Evolutionary conservation across 2,888 invertebrate genomes (phyloP).

Genomic region (Aporophyla nigra): DNA sequence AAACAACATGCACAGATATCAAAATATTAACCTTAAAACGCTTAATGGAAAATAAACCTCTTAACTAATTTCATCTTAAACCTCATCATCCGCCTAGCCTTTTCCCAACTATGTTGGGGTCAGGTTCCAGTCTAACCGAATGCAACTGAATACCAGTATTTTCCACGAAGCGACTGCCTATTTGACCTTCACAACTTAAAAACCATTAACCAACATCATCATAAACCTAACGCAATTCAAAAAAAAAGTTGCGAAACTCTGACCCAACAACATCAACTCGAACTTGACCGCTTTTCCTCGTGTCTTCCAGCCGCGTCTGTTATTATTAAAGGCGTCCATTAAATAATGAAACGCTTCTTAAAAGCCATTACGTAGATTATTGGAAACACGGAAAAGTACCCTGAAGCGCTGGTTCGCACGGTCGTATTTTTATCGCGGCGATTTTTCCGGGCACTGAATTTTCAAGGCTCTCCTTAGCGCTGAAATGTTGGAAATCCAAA

Average conservation of each 20-base stretch:
- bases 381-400: constrained; percentile 59
- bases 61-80: no score
- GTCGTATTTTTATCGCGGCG: neutral
- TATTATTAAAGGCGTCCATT: constrained; percentile 69
- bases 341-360: constrained; percentile 69
- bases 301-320: constrained; percentile 61
- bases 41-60: neutral
- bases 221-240: neutral
- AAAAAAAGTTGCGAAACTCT: constrained; percentile 2
- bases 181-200: no score
- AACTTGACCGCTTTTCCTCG: constrained; percentile 56
- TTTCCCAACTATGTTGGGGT: no score
- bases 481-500: no score
- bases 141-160: no score
- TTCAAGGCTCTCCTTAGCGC: neutral
- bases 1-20: no score
- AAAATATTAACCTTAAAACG: neutral
- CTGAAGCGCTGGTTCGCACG: no score
- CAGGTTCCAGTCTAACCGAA: no score
- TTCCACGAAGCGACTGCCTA: no score
- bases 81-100: no score
- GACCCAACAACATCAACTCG: constrained; percentile 5
- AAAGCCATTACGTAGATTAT: constrained; percentile 72
- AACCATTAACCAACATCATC: no score
- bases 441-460: no score